Evolutionary conservation across 2,888 invertebrate species (phyloP).

Genomic region (Lissonota sp.): DNA sequence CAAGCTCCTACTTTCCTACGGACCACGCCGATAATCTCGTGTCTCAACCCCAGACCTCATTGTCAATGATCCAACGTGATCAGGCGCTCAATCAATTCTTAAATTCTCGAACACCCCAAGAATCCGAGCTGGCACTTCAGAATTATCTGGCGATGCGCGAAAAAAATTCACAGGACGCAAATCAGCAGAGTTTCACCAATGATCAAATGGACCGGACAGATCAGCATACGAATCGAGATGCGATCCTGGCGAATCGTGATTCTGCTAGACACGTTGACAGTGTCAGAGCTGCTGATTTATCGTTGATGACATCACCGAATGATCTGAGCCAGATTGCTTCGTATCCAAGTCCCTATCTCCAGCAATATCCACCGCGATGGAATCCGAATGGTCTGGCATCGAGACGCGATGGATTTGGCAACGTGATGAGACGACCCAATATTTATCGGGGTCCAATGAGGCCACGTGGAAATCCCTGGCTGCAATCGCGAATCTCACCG

Average conservation of each 20-base stretch:
- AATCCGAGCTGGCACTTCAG: constrained; percentile 76
- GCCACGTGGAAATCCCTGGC: constrained; percentile 40
- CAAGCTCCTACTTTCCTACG: neutral
- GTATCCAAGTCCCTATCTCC: neutral
- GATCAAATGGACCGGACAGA: neutral
- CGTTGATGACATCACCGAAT: neutral
- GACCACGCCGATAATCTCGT: neutral
- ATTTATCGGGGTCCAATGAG: constrained; percentile 43
- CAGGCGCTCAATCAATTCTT: constrained; percentile 74
- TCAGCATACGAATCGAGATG: too few relatives aligned
- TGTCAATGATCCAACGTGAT: constrained; percentile 1
- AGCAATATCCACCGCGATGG: constrained; percentile 16
- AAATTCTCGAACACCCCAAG: constrained; percentile 78
- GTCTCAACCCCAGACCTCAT: neutral
- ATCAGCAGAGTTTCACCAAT: constrained; percentile 6
- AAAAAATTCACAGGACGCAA: neutral
- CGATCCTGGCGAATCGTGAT: too few relatives aligned
- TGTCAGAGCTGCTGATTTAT: constrained; percentile 13
- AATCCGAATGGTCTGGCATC: constrained; percentile 41
- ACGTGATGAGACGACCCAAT: constrained; percentile 32
- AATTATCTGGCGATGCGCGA: constrained; percentile 70
- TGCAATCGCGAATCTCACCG: constrained; percentile 71
- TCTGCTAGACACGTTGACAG: too few relatives aligned
- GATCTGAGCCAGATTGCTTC: constrained; percentile 17
- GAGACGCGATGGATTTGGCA: constrained; percentile 37